Evolutionary conservation across 2,113 vertebrate genomes (phyloP).

Genomic region (Dicerorhinus sumatrensis): DNA sequence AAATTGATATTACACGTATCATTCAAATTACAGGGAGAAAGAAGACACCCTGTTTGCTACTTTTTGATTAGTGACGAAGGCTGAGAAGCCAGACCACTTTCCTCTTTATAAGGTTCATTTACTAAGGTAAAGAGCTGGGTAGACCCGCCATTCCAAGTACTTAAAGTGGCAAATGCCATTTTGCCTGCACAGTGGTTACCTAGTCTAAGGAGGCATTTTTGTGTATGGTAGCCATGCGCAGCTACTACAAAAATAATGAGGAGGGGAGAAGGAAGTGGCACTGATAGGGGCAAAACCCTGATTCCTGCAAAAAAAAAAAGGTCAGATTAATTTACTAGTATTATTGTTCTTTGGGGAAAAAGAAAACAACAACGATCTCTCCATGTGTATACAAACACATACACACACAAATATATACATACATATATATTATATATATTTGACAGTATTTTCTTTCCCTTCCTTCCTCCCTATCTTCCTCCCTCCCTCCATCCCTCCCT

Average conservation of each 20-base stretch:
- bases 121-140: neutral
- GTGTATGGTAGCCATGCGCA: neutral
- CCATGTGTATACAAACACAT: neutral
- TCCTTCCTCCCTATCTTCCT: too few relatives aligned
- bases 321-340: neutral
- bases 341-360: neutral
- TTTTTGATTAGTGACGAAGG: neutral
- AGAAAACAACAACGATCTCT: neutral
- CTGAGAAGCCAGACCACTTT: neutral
- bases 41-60: neutral
- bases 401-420: neutral
- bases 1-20: neutral
- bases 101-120: neutral
- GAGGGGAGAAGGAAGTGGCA: neutral
- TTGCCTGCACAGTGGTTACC: neutral
- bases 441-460: neutral
- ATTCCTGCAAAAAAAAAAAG: neutral
- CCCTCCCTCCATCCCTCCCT: too few relatives aligned
- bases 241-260: neutral
- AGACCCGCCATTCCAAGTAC: neutral
- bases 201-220: neutral
- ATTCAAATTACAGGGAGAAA: neutral
- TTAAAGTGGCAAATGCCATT: neutral
- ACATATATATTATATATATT: neutral
- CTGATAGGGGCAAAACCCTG: neutral